These are phyloP conservation scores for Ophioninae sp. DNA, from an alignment of 2,888 invertebrate species.

Conservation along the genomic window DNA sequence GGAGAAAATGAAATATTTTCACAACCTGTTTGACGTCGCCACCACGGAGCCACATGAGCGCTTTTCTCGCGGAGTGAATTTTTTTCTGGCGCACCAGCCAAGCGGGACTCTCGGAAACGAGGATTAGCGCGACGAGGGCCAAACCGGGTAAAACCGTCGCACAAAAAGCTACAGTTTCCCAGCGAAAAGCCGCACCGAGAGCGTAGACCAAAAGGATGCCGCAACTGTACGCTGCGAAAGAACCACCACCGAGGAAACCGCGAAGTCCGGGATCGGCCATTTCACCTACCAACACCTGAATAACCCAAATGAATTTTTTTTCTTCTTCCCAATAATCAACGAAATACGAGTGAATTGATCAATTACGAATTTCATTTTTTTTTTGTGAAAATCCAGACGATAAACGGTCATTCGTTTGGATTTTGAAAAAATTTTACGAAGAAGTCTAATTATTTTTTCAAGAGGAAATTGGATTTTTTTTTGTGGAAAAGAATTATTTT, in stretches of 20 bases:
- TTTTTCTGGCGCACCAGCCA: slow-evolving; percentile 87
- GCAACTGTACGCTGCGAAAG: slow-evolving; percentile 88
- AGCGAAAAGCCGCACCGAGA: slow-evolving; percentile 86
- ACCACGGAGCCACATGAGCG: slow-evolving; percentile 85
- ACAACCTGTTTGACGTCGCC: slow-evolving; percentile 81
- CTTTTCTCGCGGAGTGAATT: slow-evolving; percentile 82
- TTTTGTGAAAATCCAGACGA: too few relatives aligned
- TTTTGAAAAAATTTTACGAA: neutral
- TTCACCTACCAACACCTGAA: slow-evolving; percentile 89
- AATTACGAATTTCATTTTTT: too few relatives aligned
- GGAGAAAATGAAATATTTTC: neutral
- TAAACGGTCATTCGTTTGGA: neutral
- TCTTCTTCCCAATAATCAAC: neutral
- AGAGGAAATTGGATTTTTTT: neutral
- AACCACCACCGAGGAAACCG: slow-evolving; percentile 87
- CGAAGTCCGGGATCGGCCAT: slow-evolving; percentile 88
- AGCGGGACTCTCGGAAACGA: slow-evolving; percentile 89
- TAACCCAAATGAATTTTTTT: slow-evolving; percentile 11
- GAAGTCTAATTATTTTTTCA: neutral
- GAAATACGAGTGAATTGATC: neutral
- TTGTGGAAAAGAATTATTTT: neutral
- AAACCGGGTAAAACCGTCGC: slow-evolving; percentile 84
- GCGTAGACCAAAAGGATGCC: slow-evolving; percentile 89
- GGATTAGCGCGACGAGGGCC: slow-evolving; percentile 84
- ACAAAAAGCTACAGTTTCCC: slow-evolving; percentile 87